Evolutionary conservation across 1,140 invertebrate species (phyloP).

Genomic region (Hylaeus anthracinus): DNA sequence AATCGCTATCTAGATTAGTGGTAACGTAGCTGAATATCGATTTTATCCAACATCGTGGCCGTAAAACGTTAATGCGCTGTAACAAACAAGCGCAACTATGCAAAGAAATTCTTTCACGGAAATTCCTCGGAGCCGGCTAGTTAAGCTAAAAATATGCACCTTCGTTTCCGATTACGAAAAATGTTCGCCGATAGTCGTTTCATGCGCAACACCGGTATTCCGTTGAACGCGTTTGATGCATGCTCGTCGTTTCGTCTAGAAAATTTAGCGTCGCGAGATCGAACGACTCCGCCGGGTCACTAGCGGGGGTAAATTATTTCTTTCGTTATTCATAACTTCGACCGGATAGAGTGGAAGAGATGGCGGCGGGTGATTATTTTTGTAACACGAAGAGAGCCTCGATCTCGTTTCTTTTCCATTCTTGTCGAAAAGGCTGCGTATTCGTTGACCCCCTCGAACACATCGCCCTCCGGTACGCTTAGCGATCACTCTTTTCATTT

Average conservation of each 20-base stretch:
- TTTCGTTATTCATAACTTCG: too few relatives aligned
- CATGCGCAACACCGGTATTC: background rate
- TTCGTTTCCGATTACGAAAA: background rate
- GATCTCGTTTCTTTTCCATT: background rate
- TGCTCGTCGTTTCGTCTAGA: background rate
- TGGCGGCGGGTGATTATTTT: background rate
- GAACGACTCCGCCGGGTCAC: too few relatives aligned
- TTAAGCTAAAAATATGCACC: background rate
- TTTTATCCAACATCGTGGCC: constrained; percentile 15
- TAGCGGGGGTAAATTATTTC: background rate
- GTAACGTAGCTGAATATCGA: constrained; percentile 18
- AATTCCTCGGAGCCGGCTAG: background rate
- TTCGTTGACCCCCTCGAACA: background rate
- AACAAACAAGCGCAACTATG: constrained; percentile 3
- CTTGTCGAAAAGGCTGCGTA: background rate
- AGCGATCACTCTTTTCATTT: constrained; percentile 38
- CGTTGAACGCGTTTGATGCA: background rate
- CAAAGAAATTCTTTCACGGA: background rate
- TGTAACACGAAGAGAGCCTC: background rate
- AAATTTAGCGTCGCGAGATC: background rate
- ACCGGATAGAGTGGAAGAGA: too few relatives aligned
- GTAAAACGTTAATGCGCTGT: constrained; percentile 34
- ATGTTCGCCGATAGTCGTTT: background rate
- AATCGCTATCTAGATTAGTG: constrained; percentile 29
- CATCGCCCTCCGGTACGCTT: constrained; percentile 3